Base-by-base conservation (phyloP, 1,140 invertebrate species). In the Drosophila takahashii region DNA sequence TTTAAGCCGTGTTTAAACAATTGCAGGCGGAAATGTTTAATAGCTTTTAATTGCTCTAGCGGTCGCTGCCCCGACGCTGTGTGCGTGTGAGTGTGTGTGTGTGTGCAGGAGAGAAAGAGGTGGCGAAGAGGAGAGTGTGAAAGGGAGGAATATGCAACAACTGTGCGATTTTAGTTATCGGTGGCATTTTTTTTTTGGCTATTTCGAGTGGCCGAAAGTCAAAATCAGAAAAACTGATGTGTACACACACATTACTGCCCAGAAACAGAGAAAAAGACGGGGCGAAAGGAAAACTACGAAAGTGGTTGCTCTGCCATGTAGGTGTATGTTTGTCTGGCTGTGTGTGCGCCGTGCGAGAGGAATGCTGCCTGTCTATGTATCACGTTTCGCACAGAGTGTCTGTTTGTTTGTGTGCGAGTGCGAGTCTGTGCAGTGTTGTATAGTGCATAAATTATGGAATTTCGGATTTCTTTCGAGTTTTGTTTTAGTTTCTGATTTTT, bases 381-480 rank as follows among this genome's bases (percentile, higher is more conserved):
- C 77, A 79, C 77, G 77, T 80, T 80, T 80, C 77, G 77, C 77
- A 80, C 70, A 13, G 41, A 67, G 64, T 61, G 47, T 76, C 45
- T 65, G 51, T 66, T 45, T 6, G 29, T 29, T 7, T 32, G 29
- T 32, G 29, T 2, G 29, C 9, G 29, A 32, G 29, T 32, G 7
- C 0, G 8, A 2, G 29, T 32, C 29, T 57, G 60, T 65, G 45
- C 42, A 87, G 84, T 89, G 83, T 87, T 89, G 83, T 72, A 78
- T 77, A 89, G 84, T 83, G 83, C 84, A 89, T 78, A 67, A 86
- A 87, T 77, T 71, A 77, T 78, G 50, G 74, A 76, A 83, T 81
- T 37, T 51, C 6, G 29, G 44, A 54, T 70, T 70, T 65, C 52
- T 48, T 59, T 62, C 13, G 27, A 66, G 64, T 52, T 65, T 67